Conservation (phyloP, 2,797 vertebrate genomes). For the Coregonus sp. region DNA sequence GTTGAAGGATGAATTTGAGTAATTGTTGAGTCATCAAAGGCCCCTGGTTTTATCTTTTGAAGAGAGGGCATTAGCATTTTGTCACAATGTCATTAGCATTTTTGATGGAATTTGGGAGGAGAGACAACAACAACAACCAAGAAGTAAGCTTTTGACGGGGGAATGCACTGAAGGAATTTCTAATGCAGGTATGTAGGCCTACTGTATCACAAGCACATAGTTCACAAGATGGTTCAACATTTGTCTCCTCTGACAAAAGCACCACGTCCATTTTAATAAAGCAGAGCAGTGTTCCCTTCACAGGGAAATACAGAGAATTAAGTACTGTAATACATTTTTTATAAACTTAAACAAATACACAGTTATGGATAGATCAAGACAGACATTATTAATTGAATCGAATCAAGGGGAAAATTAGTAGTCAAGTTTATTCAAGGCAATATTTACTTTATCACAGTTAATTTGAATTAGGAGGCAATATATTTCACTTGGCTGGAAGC, state of each 20-base stretch:
- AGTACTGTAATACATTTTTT: background rate
- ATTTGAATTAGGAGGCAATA: no score
- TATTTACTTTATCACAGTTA: constrained; percentile 3
- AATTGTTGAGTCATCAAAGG: background rate
- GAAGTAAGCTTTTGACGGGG: background rate
- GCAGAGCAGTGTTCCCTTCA: background rate
- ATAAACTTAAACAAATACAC: background rate
- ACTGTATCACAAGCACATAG: background rate
- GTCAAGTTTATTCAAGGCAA: background rate
- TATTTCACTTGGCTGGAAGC: constrained; percentile 12
- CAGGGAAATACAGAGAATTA: background rate
- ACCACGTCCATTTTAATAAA: background rate
- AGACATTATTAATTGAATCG: background rate
- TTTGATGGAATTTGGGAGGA: background rate
- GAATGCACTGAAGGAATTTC: background rate
- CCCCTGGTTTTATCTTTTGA: background rate
- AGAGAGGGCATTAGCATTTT: background rate
- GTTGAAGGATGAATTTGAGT: background rate
- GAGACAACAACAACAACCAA: background rate
- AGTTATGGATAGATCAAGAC: background rate
- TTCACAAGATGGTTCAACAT: no score
- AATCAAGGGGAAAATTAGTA: background rate
- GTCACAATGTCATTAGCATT: background rate
- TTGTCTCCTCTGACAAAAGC: no score
- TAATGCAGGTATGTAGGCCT: background rate